Percentiles rank a stretch among this genome's conserved stretches.
Conservation (phyloP, 1,140 invertebrate species). For the Lineus longissimus region DNA sequence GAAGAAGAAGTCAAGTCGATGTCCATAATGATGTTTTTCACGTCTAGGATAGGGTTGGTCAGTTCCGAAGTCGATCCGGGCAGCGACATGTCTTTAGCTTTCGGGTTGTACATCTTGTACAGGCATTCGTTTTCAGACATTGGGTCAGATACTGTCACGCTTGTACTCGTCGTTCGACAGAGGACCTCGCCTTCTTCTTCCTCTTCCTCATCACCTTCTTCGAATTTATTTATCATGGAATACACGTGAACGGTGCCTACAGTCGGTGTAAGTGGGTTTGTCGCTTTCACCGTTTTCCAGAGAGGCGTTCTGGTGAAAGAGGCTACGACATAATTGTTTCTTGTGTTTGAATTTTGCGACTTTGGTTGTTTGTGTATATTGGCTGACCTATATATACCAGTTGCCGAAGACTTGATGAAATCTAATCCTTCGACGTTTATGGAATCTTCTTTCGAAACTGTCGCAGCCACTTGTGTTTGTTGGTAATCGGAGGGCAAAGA, state of each 20-base stretch:
- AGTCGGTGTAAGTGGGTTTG: background rate
- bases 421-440: background rate
- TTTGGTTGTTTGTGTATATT: background rate
- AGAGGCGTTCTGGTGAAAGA: constrained; percentile 1
- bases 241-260: background rate
- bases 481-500: background rate
- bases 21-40: constrained; percentile 7
- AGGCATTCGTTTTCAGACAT: background rate
- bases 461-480: background rate
- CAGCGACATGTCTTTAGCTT: background rate
- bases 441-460: background rate
- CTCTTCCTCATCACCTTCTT: constrained; percentile 4
- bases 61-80: constrained; percentile 1
- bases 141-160: background rate
- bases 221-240: constrained; percentile 4
- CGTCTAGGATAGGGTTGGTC: constrained; percentile 6
- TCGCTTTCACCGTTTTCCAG: constrained; percentile 4
- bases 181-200: background rate
- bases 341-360: background rate
- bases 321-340: background rate
- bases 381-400: background rate
- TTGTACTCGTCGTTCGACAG: background rate
- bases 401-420: background rate
- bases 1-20: constrained; percentile 1
- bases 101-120: constrained; percentile 6